A percentile compares a stretch with the other conserved stretches of the same genome.
Evolutionary conservation across 1,140 invertebrate genomes (phyloP).

Genomic region (Diorhabda carinulata): DNA sequence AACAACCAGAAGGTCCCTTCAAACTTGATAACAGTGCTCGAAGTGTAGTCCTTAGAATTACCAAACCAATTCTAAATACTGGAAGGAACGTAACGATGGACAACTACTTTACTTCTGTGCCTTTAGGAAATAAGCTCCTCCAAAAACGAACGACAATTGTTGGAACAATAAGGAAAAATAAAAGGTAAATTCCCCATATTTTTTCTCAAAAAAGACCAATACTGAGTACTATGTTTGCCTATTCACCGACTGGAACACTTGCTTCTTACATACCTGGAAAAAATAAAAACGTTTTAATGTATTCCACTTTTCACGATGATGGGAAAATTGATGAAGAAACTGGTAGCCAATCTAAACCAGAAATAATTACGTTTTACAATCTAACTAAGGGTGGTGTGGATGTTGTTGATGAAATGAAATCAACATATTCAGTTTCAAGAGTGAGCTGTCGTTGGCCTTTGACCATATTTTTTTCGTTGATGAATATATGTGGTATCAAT

Average conservation of each 20-base stretch:
- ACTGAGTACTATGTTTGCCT: background rate
- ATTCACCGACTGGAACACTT: background rate
- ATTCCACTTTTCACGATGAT: background rate
- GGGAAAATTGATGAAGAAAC: background rate
- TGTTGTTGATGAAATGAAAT: background rate
- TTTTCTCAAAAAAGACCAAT: background rate
- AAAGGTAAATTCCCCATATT: background rate
- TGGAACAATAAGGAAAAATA: background rate
- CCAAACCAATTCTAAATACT: too few species aligned
- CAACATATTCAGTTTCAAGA: background rate
- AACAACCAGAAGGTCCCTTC: constrained; percentile 7
- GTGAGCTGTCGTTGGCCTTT: background rate
- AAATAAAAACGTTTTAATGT: background rate
- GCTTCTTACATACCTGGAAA: background rate
- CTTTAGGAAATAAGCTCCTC: background rate
- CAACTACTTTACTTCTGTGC: background rate
- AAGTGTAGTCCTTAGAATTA: background rate
- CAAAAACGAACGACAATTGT: background rate
- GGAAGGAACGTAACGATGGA: constrained; percentile 6
- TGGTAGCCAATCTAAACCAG: background rate
- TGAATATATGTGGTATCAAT: background rate
- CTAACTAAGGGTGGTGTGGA: background rate
- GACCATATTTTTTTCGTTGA: background rate
- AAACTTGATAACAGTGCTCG: background rate
- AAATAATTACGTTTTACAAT: too few species aligned